phyloP scores from a whole-genome alignment of 1,140 invertebrate genomes.

The Orius insidiosus region DNA sequence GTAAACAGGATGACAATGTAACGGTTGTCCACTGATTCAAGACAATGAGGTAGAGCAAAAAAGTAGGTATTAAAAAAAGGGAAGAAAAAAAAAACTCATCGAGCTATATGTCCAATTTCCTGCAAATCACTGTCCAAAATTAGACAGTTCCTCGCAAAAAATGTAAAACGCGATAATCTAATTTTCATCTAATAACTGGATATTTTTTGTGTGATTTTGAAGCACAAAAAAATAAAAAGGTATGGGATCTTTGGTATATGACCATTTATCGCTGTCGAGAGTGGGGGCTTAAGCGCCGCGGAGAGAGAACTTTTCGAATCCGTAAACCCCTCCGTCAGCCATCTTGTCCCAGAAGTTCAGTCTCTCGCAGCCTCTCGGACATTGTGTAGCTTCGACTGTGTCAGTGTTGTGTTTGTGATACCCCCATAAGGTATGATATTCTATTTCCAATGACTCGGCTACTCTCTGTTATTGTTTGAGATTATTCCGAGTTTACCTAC shows the following conservation, averaged over 20 bases:
- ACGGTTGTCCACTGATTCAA: constrained; percentile 9
- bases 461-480: constrained; percentile 13
- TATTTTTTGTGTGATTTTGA: not conserved
- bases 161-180: too few species aligned
- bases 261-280: too few species aligned
- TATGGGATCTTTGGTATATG: too few species aligned
- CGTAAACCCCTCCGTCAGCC: constrained; percentile 5
- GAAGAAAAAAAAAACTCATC: not conserved
- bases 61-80: constrained; percentile 5
- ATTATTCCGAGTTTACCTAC: constrained; percentile 14
- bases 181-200: not conserved
- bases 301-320: too few species aligned
- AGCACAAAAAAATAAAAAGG: too few species aligned
- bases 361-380: constrained; percentile 9
- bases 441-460: constrained; percentile 5
- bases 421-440: not conserved
- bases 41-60: constrained; percentile 5
- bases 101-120: constrained; percentile 8
- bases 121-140: constrained; percentile 7
- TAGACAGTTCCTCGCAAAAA: not conserved
- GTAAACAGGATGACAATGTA: constrained; percentile 8
- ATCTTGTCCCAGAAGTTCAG: constrained; percentile 14
- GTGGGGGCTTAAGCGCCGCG: too few species aligned
- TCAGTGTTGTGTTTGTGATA: constrained; percentile 2
- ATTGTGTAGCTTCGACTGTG: constrained; percentile 2